Base-by-base conservation (phyloP, 2,797 vertebrate genomes). In the Percopsis omiscomaycus region DNA sequence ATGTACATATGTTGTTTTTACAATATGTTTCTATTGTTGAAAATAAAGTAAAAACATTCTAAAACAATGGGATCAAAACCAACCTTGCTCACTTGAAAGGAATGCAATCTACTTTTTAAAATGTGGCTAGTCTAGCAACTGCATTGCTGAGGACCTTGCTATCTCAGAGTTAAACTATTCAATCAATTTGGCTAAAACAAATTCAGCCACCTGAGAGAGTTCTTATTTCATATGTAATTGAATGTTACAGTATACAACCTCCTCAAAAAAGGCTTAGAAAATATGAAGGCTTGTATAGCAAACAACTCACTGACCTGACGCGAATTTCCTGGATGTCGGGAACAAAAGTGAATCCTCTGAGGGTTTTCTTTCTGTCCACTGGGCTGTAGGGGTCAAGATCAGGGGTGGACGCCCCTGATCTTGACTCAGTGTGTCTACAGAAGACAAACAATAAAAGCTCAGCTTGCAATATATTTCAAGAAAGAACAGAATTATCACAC, bases 241-340 rank as follows among this genome's bases (percentile, higher is more conserved):
- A 22, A 22, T 22, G 22, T 22, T 45, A 12, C 44, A 45, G 5
- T 45, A 5, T 45, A 12, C 44, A 45, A 45, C 5, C 11, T 45
- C 44, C 11, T 45, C 11, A 45, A 5, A 45, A 45, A 45, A 45
- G 11, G 11, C 1, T 45, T 45, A 2, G 11, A 22, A 22, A 22
- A 22, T 22, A 22, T 22, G 22, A 22, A 22, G 22, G 22, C 22
- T 22, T 22, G 8, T 48, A 13, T 48, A 14, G 5, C n/a, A 48
- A 13, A 48, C 46, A 48, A 47, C 5, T 32, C 64, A 52, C 87
- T 83, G 77, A 99, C 98, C 97, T 99, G 89, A 98, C 96, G 3
- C 97, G 93, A 57, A 98, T 96, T 86, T 99, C 97, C 86, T 99
- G 97, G 81, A 99, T 98, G 82, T 99, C 96, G 0, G 98, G 97